Conservation (phyloP, 2,888 invertebrate species). For the Shargacucullia verbasci region DNA sequence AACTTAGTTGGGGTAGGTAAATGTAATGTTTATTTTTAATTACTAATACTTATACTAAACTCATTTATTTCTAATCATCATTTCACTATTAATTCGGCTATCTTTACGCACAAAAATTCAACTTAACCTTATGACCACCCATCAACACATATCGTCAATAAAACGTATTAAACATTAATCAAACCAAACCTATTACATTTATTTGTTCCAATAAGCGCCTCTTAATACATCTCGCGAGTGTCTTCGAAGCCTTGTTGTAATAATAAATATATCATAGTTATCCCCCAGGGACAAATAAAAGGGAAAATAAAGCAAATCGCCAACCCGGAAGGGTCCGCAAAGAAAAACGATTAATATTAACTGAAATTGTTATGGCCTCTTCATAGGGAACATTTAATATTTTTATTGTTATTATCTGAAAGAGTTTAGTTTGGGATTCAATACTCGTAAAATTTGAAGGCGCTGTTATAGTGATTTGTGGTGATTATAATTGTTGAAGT, state of each 20-base stretch:
- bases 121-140: background rate
- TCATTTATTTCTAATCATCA: too few species aligned
- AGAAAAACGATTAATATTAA: conserved; percentile 89
- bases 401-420: conserved; percentile 80
- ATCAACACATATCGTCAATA: conserved; percentile 3
- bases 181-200: conserved; percentile 51
- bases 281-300: conserved; percentile 84
- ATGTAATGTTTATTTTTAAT: too few species aligned
- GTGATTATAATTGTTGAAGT: conserved; percentile 51
- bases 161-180: conserved; percentile 44
- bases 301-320: conserved; percentile 87
- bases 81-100: too few species aligned
- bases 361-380: conserved; percentile 86
- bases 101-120: too few species aligned
- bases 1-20: too few species aligned
- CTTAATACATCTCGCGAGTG: conserved; percentile 85
- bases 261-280: conserved; percentile 88
- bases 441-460: conserved; percentile 65
- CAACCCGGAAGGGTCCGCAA: conserved; percentile 83
- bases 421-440: conserved; percentile 79
- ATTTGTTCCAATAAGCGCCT: conserved; percentile 68
- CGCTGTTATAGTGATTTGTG: conserved; percentile 51
- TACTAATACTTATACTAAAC: too few species aligned
- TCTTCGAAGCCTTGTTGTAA: conserved; percentile 82
- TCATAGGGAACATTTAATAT: conserved; percentile 84